Base-by-base conservation (phyloP, 1,140 invertebrate species). In the Battus philenor region DNA sequence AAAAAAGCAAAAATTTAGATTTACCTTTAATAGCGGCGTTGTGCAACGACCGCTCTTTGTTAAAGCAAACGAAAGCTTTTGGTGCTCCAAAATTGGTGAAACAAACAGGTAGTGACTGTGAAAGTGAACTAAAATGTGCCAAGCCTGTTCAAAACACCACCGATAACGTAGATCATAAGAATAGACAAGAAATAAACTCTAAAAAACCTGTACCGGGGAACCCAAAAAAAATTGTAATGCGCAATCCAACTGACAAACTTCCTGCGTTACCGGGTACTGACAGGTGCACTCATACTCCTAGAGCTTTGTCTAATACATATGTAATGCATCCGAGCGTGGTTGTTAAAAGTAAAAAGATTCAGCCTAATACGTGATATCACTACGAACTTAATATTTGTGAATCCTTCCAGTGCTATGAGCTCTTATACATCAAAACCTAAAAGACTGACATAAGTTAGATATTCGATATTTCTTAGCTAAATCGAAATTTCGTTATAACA, bases 1-100 rank as follows among this genome's bases (percentile, higher is more conserved):
- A 96, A 76, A 94, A 95, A 84, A 95, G 94, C 82, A 91, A 93
- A 53, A 93, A 95, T 62, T 80, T 96, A 51, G 95, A 97, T 79
- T 84, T 97, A 63, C 95, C 95, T 8, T 82, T 97, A 16, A 96
- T 97, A 64, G 93, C 94, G 24, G 95, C 95, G 2, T 85, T 97
- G 33, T 97, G 95, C 82, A 96, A 96, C 69, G 95, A 97, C 76
- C 89, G 92, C 16, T 94, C 94, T 24, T 82, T 95, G 47, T 75
- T 95, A 29, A 95, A 94, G 76, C 93, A 95, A 75, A 95, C 93
- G 2, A 94, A 95, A 77, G 93, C 93, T 7, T 93, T 93, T 62
- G 92, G 92, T 27, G 87, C 91, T 83, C 91, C 92, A 16, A 92
- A 92, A 71, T 90, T 91, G 70, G 89, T 50, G 50, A 78, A 74